These are phyloP conservation scores for Holacanthus passer DNA, from an alignment of 2,113 vertebrate genomes.

Conservation along the genomic window DNA sequence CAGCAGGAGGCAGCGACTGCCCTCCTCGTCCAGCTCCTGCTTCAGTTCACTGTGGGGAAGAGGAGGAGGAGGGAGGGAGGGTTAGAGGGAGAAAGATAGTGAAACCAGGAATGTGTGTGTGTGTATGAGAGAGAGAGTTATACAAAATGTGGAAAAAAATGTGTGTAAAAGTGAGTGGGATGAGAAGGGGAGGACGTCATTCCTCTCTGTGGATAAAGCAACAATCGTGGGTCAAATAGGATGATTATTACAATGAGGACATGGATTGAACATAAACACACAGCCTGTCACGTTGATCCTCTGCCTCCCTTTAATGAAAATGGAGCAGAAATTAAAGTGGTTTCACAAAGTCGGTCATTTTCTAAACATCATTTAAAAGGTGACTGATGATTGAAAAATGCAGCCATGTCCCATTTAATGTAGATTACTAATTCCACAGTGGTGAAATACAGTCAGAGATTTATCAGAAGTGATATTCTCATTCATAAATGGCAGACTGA, in stretches of 20 bases:
- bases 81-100: conserved; percentile 19
- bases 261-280: conserved; percentile 5
- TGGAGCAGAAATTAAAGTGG: conserved; percentile 53
- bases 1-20: conserved; percentile 92
- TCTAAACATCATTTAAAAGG: not conserved
- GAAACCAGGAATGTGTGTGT: conserved; percentile 14
- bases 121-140: not conserved
- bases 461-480: not conserved
- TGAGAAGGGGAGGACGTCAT: not conserved
- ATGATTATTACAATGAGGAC: conserved; percentile 33
- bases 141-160: not conserved
- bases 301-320: conserved; percentile 42
- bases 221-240: conserved; percentile 15
- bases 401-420: not conserved
- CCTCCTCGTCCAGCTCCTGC: conserved; percentile 93
- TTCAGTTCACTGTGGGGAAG: conserved; percentile 89
- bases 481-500: not conserved
- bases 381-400: conserved; percentile 14
- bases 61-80: not conserved
- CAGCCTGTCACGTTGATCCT: conserved; percentile 34
- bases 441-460: not conserved
- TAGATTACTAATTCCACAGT: not conserved
- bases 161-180: conserved; percentile 9
- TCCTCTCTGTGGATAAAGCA: conserved; percentile 5
- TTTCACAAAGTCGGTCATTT: conserved; percentile 30